These are phyloP conservation scores for Tolypeutes matacus DNA, from an alignment of 2,797 vertebrate species.

Conservation along the genomic window DNA sequence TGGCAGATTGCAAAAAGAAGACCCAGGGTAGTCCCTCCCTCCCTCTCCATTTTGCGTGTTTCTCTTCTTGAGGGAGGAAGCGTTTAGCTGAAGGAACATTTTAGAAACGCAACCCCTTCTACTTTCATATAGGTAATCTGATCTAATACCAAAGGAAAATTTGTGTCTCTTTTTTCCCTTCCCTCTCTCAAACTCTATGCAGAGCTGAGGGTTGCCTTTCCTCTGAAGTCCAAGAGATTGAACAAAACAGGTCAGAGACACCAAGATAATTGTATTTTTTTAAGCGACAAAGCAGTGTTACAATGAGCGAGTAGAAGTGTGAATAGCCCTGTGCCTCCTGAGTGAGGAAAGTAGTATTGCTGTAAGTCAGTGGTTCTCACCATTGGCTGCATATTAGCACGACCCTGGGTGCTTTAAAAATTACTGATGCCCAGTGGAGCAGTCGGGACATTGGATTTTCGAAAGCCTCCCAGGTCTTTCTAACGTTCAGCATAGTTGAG, in stretches of 20 bases:
- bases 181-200: background rate
- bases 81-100: conserved; percentile 50
- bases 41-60: conserved; percentile 56
- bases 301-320: background rate
- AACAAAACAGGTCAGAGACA: background rate
- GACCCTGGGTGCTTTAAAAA: background rate
- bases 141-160: conserved; percentile 48
- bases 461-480: background rate
- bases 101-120: conserved; percentile 55
- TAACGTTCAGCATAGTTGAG: background rate
- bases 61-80: conserved; percentile 67
- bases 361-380: conserved; percentile 34
- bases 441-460: background rate
- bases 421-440: background rate
- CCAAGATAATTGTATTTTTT: background rate
- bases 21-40: conserved; percentile 40
- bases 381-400: background rate
- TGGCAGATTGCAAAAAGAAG: conserved; percentile 76
- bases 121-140: conserved; percentile 62
- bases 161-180: background rate
- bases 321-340: background rate
- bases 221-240: background rate
- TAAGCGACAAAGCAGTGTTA: background rate
- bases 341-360: background rate
- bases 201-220: background rate